Evolutionary conservation across 1,140 invertebrate species (phyloP).

Genomic region (Bombus confusus): DNA sequence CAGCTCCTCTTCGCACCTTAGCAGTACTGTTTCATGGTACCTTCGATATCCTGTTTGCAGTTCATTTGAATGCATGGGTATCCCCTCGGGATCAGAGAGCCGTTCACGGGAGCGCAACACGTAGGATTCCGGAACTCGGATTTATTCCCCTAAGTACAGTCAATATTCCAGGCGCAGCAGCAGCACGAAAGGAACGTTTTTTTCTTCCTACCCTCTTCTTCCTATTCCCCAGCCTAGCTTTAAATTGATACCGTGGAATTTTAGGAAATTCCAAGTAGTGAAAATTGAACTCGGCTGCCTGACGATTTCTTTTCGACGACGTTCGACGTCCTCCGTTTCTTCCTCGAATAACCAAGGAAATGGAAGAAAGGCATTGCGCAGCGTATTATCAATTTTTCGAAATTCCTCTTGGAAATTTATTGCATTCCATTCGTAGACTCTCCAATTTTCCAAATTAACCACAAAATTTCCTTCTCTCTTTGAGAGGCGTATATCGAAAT

Average conservation of each 20-base stretch:
- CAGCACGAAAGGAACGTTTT: background rate
- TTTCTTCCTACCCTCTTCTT: background rate
- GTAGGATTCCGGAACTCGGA: slow-evolving; percentile 64
- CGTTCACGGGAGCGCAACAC: slow-evolving; percentile 64
- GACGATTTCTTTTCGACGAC: background rate
- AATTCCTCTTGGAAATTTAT: too few relatives aligned
- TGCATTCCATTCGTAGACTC: background rate
- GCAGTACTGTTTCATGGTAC: slow-evolving; percentile 50
- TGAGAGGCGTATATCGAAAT: too few relatives aligned
- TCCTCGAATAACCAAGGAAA: background rate
- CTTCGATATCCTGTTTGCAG: slow-evolving; percentile 69
- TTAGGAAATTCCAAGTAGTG: slow-evolving; percentile 38
- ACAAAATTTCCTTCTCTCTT: background rate
- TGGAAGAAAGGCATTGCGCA: background rate
- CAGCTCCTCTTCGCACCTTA: slow-evolving; percentile 7
- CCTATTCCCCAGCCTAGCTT: background rate
- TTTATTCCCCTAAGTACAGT: slow-evolving; percentile 68
- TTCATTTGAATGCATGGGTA: slow-evolving; percentile 71
- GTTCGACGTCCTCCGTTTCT: too few relatives aligned
- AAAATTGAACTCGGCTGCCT: slow-evolving; percentile 26
- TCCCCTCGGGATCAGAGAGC: slow-evolving; percentile 61
- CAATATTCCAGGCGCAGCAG: slow-evolving; percentile 47
- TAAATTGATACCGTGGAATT: slow-evolving; percentile 43
- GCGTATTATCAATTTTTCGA: background rate
- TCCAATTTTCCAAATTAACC: background rate